phyloP scores from a whole-genome alignment of 2,888 invertebrate genomes.

The Drosophila nr. medialis region DNA sequence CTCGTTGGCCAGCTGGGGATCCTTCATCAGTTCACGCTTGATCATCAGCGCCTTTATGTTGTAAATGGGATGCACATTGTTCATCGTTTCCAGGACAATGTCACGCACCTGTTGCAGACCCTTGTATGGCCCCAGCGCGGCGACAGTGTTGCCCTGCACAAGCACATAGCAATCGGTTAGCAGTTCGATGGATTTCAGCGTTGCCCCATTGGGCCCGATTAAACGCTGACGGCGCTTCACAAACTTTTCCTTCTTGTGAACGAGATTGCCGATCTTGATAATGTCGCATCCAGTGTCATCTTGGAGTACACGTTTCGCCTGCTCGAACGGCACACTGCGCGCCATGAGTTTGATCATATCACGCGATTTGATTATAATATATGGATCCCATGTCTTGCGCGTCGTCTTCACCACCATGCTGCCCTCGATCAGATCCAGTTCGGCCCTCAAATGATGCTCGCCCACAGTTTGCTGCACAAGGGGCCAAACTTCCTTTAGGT shows the following conservation, averaged over 20 bases:
- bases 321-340: slow-evolving; percentile 98
- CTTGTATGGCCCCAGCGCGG: slow-evolving; percentile 97
- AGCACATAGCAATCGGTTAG: slow-evolving; percentile 98
- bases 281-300: slow-evolving; percentile 98
- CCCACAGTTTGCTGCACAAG: slow-evolving; percentile 93
- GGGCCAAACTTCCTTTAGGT: slow-evolving; percentile 97
- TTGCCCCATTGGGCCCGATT: slow-evolving; percentile 99
- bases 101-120: slow-evolving; percentile 94
- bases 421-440: slow-evolving; percentile 96
- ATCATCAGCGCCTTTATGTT: slow-evolving; percentile 99
- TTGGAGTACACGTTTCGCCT: slow-evolving; percentile 93
- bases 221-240: slow-evolving; percentile 96
- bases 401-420: slow-evolving; percentile 98
- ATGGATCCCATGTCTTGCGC: slow-evolving; percentile 99
- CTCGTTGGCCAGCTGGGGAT: slow-evolving; percentile 95
- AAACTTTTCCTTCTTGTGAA: slow-evolving; percentile 96
- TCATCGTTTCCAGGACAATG: slow-evolving; percentile 98
- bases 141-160: slow-evolving; percentile 98
- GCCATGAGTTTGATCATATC: slow-evolving; percentile 98
- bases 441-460: slow-evolving; percentile 92
- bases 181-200: slow-evolving; percentile 97
- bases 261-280: slow-evolving; percentile 96
- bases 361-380: slow-evolving; percentile 97
- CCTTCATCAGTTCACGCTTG: slow-evolving; percentile 96
- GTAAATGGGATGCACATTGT: slow-evolving; percentile 99